A percentile compares a stretch with the other conserved stretches of the same genome.
These are phyloP conservation scores for Pristionchus mayeri DNA, from an alignment of 2,888 invertebrate species.

Conservation along the genomic window DNA sequence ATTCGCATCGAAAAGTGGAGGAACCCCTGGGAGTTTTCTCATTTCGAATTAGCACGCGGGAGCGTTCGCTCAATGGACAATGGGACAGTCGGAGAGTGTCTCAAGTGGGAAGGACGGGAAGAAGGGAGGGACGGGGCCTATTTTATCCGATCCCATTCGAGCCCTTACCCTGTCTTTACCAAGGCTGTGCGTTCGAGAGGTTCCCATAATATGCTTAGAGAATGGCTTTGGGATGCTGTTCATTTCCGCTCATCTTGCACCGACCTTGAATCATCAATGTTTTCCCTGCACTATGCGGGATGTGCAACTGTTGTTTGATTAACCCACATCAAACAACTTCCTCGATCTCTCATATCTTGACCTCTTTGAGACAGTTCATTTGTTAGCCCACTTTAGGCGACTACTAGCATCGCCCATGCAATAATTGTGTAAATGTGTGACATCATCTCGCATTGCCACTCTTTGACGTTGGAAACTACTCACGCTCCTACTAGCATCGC, in stretches of 20 bases:
- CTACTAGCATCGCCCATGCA: not conserved
- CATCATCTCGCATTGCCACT: not conserved
- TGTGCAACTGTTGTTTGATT: not conserved
- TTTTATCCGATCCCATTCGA: not conserved
- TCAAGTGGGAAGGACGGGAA: not conserved
- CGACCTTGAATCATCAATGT: not conserved
- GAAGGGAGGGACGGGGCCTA: not conserved
- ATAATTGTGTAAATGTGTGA: not conserved
- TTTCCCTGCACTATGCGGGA: not conserved
- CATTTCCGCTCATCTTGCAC: not conserved
- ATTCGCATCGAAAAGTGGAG: no score
- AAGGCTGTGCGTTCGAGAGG: not conserved
- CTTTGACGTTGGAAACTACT: no score
- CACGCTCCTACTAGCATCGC: not conserved
- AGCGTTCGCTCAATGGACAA: not conserved
- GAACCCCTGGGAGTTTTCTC: not conserved
- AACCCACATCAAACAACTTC: not conserved
- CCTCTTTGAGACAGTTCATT: not conserved
- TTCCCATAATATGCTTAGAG: not conserved
- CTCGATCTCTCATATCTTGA: not conserved
- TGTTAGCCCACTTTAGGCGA: no score
- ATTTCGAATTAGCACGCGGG: not conserved
- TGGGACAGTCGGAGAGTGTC: slow-evolving; percentile 1
- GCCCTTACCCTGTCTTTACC: not conserved
- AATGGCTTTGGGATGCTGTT: not conserved